A percentile compares a stretch with the other conserved stretches of the same genome.
These are phyloP conservation scores for Archips crataeganus DNA, from an alignment of 2,888 invertebrate species.

Conservation along the genomic window DNA sequence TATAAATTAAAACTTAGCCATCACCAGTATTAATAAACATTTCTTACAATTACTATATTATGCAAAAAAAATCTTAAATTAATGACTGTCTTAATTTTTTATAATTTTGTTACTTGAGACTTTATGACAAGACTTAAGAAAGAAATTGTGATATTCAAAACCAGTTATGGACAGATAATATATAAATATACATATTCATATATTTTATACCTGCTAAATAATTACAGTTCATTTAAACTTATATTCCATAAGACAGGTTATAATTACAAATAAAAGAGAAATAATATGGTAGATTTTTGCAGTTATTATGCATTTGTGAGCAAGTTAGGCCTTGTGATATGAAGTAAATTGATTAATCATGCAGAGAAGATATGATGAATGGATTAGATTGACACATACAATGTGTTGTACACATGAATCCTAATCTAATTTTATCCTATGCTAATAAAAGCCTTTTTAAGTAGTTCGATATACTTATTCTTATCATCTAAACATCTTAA, in stretches of 20 bases:
- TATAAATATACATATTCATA: not conserved
- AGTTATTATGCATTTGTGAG: slow-evolving; percentile 41
- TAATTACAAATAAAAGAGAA: not conserved
- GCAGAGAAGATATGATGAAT: slow-evolving; percentile 33
- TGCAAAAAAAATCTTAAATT: slow-evolving; percentile 18
- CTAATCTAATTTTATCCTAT: slow-evolving; percentile 27
- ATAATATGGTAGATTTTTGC: slow-evolving; percentile 26
- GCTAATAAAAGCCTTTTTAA: slow-evolving; percentile 40
- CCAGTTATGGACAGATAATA: not conserved
- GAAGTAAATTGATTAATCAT: slow-evolving; percentile 28
- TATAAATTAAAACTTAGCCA: slow-evolving; percentile 25
- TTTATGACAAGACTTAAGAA: slow-evolving; percentile 16
- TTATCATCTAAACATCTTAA: slow-evolving; percentile 49
- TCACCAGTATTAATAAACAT: slow-evolving; percentile 23
- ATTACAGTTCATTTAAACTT: too few relatives aligned
- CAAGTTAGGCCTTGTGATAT: slow-evolving; percentile 46
- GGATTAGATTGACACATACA: slow-evolving; percentile 26
- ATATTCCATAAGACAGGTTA: not conserved
- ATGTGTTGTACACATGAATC: slow-evolving; percentile 34
- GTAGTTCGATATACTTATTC: slow-evolving; percentile 41
- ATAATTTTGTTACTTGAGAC: slow-evolving; percentile 5
- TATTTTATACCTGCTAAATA: not conserved
- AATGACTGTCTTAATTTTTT: slow-evolving; percentile 31
- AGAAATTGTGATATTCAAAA: not conserved
- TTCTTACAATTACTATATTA: slow-evolving; percentile 22